Percentiles rank a stretch among this genome's conserved stretches.
phyloP scores from a whole-genome alignment of 1,140 invertebrate genomes.

The Brachionus plicatilis region DNA sequence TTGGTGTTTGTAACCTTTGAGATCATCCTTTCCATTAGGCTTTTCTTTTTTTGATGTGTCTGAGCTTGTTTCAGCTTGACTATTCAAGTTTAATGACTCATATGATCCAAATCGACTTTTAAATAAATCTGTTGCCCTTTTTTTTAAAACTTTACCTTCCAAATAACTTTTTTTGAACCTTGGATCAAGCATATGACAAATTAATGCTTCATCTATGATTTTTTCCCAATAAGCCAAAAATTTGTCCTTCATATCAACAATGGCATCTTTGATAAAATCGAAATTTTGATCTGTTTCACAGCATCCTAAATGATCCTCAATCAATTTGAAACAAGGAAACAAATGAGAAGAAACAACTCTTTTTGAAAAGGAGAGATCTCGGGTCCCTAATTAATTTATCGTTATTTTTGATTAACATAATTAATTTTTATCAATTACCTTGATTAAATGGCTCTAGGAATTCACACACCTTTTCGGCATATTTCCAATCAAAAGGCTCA shows the following conservation, averaged over 20 bases:
- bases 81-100: neutral
- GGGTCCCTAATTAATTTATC: too few species aligned
- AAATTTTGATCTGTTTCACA: neutral
- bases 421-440: too few species aligned
- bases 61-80: neutral
- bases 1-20: too few species aligned
- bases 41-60: neutral
- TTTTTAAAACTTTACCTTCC: neutral
- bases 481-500: too few species aligned
- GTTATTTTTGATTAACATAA: too few species aligned
- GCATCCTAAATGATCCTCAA: neutral
- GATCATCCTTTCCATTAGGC: too few species aligned
- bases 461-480: too few species aligned
- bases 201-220: neutral
- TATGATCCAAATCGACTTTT: neutral
- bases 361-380: too few species aligned
- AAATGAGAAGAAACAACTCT: too few species aligned
- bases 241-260: neutral
- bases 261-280: neutral
- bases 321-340: too few species aligned
- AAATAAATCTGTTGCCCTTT: neutral
- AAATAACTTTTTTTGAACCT: neutral
- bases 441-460: too few species aligned
- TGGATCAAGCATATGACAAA: constrained; percentile 23
- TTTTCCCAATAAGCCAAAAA: neutral